Conservation (phyloP, 2,797 vertebrate species). For the Myotis daubentonii region DNA sequence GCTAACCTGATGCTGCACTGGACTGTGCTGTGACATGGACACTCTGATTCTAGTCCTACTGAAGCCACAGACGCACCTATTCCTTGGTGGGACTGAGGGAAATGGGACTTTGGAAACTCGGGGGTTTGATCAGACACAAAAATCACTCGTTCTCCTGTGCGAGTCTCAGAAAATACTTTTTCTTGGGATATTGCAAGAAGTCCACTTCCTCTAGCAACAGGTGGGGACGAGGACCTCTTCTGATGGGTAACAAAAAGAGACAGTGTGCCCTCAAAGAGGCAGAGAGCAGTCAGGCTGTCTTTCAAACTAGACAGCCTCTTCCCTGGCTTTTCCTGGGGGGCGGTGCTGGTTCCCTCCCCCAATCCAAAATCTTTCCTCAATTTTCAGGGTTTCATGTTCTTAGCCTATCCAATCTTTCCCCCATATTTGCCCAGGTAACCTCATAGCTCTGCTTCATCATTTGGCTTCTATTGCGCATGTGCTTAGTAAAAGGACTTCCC, state of each 20-base stretch:
- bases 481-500: background rate
- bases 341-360: background rate
- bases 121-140: background rate
- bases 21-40: background rate
- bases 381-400: background rate
- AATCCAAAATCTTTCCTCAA: background rate
- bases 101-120: background rate
- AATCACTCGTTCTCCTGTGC: background rate
- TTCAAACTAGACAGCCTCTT: background rate
- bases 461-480: background rate
- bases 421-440: background rate
- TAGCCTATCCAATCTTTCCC: background rate
- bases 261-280: background rate
- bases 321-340: background rate
- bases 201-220: background rate
- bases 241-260: too few relatives aligned
- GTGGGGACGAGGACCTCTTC: background rate
- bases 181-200: background rate
- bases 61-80: background rate
- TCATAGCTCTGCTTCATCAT: background rate
- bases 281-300: background rate
- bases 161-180: background rate
- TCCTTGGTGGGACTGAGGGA: background rate
- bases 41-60: background rate
- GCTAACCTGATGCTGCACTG: too few relatives aligned